Evolutionary conservation across 2,797 vertebrate genomes (phyloP).

Genomic region (Dendrocincla tyrannina): DNA sequence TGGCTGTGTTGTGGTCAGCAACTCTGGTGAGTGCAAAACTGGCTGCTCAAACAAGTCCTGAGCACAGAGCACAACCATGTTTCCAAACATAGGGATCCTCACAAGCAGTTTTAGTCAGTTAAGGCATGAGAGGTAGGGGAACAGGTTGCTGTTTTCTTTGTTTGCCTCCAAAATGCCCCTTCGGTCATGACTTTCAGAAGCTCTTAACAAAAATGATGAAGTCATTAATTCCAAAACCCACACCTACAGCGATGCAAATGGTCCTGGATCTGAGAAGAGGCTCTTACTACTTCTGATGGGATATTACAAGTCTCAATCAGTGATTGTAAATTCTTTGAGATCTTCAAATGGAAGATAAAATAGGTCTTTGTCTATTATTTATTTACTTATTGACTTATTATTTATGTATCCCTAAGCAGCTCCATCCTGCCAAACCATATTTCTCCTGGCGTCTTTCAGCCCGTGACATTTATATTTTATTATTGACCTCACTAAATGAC

Average conservation of each 20-base stretch:
- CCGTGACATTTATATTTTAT: constrained; percentile 65
- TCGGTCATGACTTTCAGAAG: neutral
- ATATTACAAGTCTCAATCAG: constrained; percentile 17
- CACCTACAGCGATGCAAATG: neutral
- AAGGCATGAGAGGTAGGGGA: neutral
- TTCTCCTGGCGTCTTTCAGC: constrained; percentile 60
- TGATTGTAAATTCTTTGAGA: constrained; percentile 41
- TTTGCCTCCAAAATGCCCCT: neutral
- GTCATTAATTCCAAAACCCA: neutral
- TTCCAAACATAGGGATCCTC: neutral
- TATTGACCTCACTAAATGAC: constrained; percentile 63
- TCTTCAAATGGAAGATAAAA: constrained; percentile 59
- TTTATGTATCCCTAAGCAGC: constrained; percentile 69
- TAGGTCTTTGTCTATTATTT: constrained; percentile 65
- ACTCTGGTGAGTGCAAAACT: neutral
- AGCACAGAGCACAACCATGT: neutral
- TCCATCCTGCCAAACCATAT: constrained; percentile 50
- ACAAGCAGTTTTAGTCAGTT: neutral
- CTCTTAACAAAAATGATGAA: neutral
- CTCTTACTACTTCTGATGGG: neutral
- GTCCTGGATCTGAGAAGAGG: neutral
- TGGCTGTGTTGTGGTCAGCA: neutral
- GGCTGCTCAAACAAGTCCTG: neutral
- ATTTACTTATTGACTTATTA: constrained; percentile 68
- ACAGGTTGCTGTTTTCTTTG: neutral